Evolutionary conservation across 2,113 vertebrate species (phyloP), one percentile per base, ranked within the genome.

Genomic region (Bettongia penicillata): DNA sequence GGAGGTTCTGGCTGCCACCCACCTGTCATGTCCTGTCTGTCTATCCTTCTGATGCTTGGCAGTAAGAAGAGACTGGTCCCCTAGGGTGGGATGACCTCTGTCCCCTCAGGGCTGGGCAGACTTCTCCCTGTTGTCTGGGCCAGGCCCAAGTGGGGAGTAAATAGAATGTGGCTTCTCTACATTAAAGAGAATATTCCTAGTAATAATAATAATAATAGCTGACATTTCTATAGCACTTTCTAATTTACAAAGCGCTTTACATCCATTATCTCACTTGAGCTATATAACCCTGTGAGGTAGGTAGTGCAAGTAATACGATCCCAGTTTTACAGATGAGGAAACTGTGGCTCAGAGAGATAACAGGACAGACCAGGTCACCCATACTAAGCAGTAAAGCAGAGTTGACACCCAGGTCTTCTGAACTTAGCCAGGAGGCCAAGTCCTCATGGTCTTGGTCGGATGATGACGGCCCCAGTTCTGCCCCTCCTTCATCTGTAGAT

Each of bases 1-100:
- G 68, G n/a, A 43, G n/a, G 68, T 43, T 84, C n/a, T 84, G 68
- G 68, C 37, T 84, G 68, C 68, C 68, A 51, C 49, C 90, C 23
- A 50, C 68, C 25, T 57, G 91, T 90, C 89, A 53, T 57, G 50
- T 68, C 90, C 92, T 37, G 53, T 61, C 53, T 52, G 91, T 47
- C 68, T 51, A 57, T 0, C 1, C 96, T 68, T 93, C 61, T 92
- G 95, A 48, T 23, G 93, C 91, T 95, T 89, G 92, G 31, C 77
- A 52, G 92, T 77, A 53, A 49, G 94, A 93, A 89, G 8, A 90
- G 2, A 91, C 24, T n/a, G 68, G 68, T 84, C 91, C 53, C 51
- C 31, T 50, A 11, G 47, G 89, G 53, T 47, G 91, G 77, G 93
- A 61, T 94, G 48, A 84, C 43, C 68, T 84, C 68, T 84, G 68